phyloP scores from a whole-genome alignment of 2,113 vertebrate genomes.

The Takifugu flavidus region DNA sequence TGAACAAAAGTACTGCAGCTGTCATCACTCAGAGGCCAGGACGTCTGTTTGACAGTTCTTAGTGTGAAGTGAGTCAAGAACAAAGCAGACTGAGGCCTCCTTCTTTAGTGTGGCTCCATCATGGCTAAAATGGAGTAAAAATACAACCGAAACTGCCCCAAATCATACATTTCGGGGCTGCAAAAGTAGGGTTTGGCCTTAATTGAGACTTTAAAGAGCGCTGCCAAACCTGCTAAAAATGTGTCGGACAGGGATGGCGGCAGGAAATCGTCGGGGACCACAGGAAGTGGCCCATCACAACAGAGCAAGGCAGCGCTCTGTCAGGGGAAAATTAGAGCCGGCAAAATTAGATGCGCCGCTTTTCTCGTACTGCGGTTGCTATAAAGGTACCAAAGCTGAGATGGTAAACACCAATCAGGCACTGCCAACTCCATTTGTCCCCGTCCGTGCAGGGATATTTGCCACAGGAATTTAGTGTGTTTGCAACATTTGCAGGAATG shows the following conservation, averaged over 20 bases:
- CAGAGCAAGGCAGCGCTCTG: slow-evolving; percentile 12
- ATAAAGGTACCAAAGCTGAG: neutral
- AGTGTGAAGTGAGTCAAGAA: no score
- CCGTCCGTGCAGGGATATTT: no score
- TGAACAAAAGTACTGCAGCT: no score
- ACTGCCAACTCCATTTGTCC: slow-evolving; percentile 1
- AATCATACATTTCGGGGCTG: slow-evolving; percentile 20
- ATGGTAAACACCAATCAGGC: neutral
- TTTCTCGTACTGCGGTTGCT: slow-evolving; percentile 20
- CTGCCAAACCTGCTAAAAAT: slow-evolving; percentile 20
- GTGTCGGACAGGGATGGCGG: slow-evolving; percentile 8
- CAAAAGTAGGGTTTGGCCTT: neutral
- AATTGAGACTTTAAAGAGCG: slow-evolving; percentile 4
- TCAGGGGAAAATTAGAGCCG: slow-evolving; percentile 19
- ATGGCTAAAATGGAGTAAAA: neutral
- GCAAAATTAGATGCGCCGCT: slow-evolving; percentile 2
- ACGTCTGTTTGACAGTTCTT: no score
- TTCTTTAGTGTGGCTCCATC: no score
- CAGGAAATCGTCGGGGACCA: slow-evolving; percentile 37
- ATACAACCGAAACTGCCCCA: slow-evolving; percentile 1
- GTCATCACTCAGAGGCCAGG: no score
- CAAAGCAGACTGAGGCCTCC: no score
- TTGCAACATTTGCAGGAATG: neutral
- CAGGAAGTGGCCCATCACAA: slow-evolving; percentile 46
- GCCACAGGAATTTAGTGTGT: neutral